Evolutionary conservation across 2,797 vertebrate species (phyloP).

Genomic region (Anguilla pacifica): DNA sequence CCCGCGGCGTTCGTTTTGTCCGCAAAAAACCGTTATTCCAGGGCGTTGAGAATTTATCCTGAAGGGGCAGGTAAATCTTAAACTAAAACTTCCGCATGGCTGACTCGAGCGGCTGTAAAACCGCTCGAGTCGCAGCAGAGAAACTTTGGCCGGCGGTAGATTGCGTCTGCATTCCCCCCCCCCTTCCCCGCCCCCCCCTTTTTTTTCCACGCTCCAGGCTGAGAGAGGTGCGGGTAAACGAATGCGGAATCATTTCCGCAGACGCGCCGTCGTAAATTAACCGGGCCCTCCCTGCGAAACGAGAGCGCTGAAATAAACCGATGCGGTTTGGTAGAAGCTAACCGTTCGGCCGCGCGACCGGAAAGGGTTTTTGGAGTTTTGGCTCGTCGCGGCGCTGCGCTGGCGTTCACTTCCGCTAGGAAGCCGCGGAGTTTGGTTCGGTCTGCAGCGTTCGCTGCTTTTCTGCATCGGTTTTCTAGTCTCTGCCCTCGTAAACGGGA

Average conservation of each 20-base stretch:
- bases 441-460: slow-evolving; percentile 27
- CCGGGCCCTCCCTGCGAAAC: neutral
- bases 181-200: too few species aligned
- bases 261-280: neutral
- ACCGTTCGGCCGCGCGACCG: neutral
- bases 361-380: neutral
- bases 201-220: neutral
- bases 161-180: neutral
- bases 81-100: neutral
- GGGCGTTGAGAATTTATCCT: slow-evolving; percentile 1
- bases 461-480: slow-evolving; percentile 29
- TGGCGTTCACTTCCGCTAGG: neutral
- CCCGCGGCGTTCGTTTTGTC: slow-evolving; percentile 29
- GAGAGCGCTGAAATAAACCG: neutral
- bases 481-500: slow-evolving; percentile 7
- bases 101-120: neutral
- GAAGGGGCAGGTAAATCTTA: neutral
- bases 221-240: neutral
- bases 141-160: neutral
- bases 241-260: slow-evolving; percentile 14
- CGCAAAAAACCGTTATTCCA: neutral
- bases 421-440: neutral
- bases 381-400: neutral
- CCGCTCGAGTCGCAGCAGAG: neutral
- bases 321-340: neutral